Conservation (phyloP, 2,797 vertebrate species). For the Mormyrops boulengeri region DNA sequence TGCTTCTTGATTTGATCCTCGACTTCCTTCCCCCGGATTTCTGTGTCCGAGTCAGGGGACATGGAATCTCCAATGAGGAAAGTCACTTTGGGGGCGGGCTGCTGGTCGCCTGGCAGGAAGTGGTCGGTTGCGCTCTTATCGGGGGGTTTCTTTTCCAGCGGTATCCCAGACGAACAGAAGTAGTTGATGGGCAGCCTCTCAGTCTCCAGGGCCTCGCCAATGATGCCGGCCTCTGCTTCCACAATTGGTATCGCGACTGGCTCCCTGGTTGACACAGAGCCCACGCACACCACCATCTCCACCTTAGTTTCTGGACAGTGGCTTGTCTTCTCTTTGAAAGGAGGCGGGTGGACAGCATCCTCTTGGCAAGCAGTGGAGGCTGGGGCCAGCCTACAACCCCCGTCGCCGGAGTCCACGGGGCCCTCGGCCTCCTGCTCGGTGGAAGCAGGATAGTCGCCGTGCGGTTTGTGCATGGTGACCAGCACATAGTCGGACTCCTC, state of each 20-base stretch:
- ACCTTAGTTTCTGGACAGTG: constrained; percentile 58
- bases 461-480: constrained; percentile 89
- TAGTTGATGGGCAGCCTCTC: constrained; percentile 44
- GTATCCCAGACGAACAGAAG: constrained; percentile 51
- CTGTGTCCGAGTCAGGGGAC: constrained; percentile 95
- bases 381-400: constrained; percentile 35
- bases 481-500: constrained; percentile 96
- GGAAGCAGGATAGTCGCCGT: constrained; percentile 70
- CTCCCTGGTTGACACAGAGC: constrained; percentile 56
- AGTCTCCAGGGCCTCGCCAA: constrained; percentile 37
- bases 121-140: constrained; percentile 71
- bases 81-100: constrained; percentile 79
- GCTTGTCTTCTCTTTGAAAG: constrained; percentile 55
- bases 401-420: constrained; percentile 49
- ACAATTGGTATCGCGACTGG: constrained; percentile 45
- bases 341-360: constrained; percentile 41
- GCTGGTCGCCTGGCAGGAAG: constrained; percentile 54
- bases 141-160: constrained; percentile 81
- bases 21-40: constrained; percentile 74
- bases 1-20: constrained; percentile 75
- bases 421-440: constrained; percentile 38
- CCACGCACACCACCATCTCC: constrained; percentile 65
- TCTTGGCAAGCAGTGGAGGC: constrained; percentile 48
- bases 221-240: constrained; percentile 33
- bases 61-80: constrained; percentile 96